These are phyloP conservation scores for Euborellia annulipes DNA, from an alignment of 1,140 invertebrate genomes.

Conservation along the genomic window DNA sequence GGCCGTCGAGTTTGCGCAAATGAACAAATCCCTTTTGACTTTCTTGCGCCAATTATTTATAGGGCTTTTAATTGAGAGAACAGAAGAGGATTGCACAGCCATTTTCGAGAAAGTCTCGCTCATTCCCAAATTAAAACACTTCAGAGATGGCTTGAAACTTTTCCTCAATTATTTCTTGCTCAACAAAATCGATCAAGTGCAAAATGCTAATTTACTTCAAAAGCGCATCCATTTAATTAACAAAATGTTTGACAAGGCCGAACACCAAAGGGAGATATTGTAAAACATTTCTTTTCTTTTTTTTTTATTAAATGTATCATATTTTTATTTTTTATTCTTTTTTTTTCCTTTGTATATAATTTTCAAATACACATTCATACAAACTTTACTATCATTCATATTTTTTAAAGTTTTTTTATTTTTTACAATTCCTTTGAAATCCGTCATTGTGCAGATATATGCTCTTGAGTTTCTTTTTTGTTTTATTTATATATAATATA, in stretches of 20 bases:
- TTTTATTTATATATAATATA: too few species aligned
- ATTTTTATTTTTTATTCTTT: too few species aligned
- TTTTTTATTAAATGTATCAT: too few species aligned
- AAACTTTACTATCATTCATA: too few species aligned
- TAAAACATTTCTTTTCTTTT: too few species aligned
- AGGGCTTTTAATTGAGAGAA: slow-evolving; percentile 44
- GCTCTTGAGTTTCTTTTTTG: too few species aligned
- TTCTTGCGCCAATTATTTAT: slow-evolving; percentile 56
- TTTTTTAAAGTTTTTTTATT: too few species aligned
- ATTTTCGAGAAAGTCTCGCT: slow-evolving; percentile 49
- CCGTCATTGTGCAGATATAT: too few species aligned
- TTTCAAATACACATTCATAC: too few species aligned
- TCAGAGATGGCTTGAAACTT: slow-evolving; percentile 55
- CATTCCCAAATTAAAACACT: slow-evolving; percentile 48
- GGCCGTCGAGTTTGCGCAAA: slow-evolving; percentile 59
- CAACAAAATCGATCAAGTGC: slow-evolving; percentile 33
- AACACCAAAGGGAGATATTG: not conserved
- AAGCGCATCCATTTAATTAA: slow-evolving; percentile 36
- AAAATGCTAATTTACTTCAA: slow-evolving; percentile 34
- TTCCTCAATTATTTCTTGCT: slow-evolving; percentile 68
- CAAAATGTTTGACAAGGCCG: slow-evolving; percentile 28
- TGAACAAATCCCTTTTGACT: slow-evolving; percentile 49
- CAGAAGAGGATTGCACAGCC: slow-evolving; percentile 36
- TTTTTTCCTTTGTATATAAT: too few species aligned
- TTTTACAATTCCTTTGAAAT: too few species aligned